These are phyloP conservation scores for Mythimna impura DNA, from an alignment of 2,888 invertebrate species.

Conservation along the genomic window DNA sequence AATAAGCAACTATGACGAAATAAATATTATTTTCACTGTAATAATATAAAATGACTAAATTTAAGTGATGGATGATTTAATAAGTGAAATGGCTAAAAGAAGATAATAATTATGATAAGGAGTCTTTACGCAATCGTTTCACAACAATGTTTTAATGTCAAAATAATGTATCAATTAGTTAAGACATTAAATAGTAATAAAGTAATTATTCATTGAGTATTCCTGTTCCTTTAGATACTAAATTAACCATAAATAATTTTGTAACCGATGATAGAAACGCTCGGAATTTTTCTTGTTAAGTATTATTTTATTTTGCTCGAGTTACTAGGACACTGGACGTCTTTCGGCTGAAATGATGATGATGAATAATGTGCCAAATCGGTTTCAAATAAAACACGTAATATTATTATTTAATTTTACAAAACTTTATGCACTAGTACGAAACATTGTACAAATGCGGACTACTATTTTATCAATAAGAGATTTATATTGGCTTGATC, in stretches of 20 bases:
- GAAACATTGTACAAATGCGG: too few species aligned
- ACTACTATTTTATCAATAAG: constrained; percentile 17
- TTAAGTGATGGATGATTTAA: too few species aligned
- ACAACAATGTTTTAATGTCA: background rate
- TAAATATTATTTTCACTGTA: too few species aligned
- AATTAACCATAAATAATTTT: too few species aligned
- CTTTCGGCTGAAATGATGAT: too few species aligned
- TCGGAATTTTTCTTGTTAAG: background rate
- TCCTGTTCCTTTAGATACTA: background rate
- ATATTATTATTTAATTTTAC: too few species aligned
- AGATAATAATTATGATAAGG: background rate
- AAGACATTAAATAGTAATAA: background rate
- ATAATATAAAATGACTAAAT: too few species aligned
- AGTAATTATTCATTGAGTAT: too few species aligned
- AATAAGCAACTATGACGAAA: too few species aligned
- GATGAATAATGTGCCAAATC: too few species aligned
- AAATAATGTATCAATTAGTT: background rate
- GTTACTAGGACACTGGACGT: background rate
- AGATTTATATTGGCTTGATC: background rate
- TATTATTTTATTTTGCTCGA: background rate
- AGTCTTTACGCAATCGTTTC: background rate
- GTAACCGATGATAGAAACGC: background rate
- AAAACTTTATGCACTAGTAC: too few species aligned
- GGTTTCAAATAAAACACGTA: background rate
- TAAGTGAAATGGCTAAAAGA: background rate